Percentiles rank a stretch among this genome's conserved stretches.
These are phyloP conservation scores for Lissocephala sabroskyi DNA, from an alignment of 2,888 invertebrate species.

Conservation along the genomic window DNA sequence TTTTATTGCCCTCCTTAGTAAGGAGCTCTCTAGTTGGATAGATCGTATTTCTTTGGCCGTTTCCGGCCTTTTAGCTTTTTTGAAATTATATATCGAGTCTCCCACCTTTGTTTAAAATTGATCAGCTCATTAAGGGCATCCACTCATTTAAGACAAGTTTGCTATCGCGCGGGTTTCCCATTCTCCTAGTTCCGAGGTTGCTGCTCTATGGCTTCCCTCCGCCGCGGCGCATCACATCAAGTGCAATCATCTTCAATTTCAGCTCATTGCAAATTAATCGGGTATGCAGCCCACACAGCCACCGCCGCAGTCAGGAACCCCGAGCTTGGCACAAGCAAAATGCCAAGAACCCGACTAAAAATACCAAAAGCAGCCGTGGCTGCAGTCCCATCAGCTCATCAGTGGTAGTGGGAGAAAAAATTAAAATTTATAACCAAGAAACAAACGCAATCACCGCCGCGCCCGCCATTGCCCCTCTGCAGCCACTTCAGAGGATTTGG, in stretches of 20 bases:
- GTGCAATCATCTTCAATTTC: slow-evolving; percentile 60
- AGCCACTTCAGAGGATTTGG: not conserved
- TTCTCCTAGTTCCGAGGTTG: too few species aligned
- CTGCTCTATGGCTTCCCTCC: too few species aligned
- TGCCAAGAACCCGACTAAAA: slow-evolving; percentile 2
- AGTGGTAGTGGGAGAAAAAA: slow-evolving; percentile 25
- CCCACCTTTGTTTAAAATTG: too few species aligned
- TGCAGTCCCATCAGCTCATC: not conserved
- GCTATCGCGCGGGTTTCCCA: too few species aligned
- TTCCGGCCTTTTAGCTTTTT: too few species aligned
- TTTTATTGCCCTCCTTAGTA: too few species aligned
- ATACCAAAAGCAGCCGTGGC: not conserved
- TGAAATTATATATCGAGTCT: too few species aligned
- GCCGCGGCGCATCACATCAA: slow-evolving; percentile 20
- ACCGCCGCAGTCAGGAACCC: not conserved
- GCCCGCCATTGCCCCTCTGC: not conserved
- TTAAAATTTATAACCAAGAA: slow-evolving; percentile 55
- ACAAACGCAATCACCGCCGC: slow-evolving; percentile 46
- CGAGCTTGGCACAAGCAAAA: not conserved
- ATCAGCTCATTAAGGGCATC: too few species aligned
- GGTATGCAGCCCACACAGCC: slow-evolving; percentile 9
- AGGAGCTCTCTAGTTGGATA: too few species aligned
- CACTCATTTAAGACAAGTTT: too few species aligned
- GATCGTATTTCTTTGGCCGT: too few species aligned
- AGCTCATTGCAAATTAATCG: slow-evolving; percentile 63